Evolutionary conservation across 2,888 invertebrate species (phyloP).

Genomic region (Hecatera dysodea): DNA sequence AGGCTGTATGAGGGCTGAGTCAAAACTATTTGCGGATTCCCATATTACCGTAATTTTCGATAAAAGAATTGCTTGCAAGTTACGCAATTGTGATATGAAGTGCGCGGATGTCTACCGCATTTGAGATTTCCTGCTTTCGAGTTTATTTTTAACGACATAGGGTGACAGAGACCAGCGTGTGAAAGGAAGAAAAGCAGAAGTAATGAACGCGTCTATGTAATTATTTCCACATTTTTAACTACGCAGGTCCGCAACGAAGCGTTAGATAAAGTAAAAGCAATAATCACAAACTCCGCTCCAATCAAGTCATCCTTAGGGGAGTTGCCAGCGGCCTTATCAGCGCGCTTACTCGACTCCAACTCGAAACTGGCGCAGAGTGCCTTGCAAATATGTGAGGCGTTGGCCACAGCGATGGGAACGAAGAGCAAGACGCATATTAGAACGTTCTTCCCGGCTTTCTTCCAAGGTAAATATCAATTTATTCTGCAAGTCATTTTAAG

Average conservation of each 20-base stretch:
- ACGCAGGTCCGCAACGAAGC: conserved; percentile 93
- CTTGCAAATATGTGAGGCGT: conserved; percentile 94
- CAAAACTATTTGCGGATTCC: too few species aligned
- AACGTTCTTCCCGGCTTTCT: conserved; percentile 95
- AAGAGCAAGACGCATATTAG: conserved; percentile 95
- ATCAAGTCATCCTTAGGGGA: conserved; percentile 96
- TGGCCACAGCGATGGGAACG: conserved; percentile 96
- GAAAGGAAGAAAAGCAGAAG: neutral
- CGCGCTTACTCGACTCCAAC: conserved; percentile 96
- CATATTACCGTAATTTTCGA: too few species aligned
- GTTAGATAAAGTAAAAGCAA: conserved; percentile 93
- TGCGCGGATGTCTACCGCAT: too few species aligned
- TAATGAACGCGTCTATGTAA: neutral
- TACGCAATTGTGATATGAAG: too few species aligned
- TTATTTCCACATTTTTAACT: neutral
- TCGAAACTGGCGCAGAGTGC: conserved; percentile 97
- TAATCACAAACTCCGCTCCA: conserved; percentile 94
- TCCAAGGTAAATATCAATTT: conserved; percentile 96
- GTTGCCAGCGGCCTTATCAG: conserved; percentile 94
- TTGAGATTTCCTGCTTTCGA: too few species aligned
- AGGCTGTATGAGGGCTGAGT: too few species aligned
- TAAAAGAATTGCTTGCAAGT: too few species aligned
- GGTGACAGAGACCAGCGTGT: too few species aligned
- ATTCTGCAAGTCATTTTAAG: too few species aligned
- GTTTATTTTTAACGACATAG: too few species aligned